These are phyloP conservation scores for Agraylea sexmaculata DNA, from an alignment of 1,140 invertebrate species.

Conservation along the genomic window DNA sequence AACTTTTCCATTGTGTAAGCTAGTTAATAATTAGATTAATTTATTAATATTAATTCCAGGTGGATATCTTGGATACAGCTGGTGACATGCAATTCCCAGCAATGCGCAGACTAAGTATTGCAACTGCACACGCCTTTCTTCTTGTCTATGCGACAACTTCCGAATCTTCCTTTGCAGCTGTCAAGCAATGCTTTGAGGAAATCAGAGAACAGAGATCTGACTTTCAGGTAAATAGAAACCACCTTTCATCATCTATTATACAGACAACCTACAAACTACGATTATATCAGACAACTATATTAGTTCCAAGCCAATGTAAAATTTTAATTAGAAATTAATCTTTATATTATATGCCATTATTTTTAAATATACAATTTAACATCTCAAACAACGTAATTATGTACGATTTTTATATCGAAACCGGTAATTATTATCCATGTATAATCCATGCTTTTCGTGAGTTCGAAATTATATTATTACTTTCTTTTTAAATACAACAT, in stretches of 20 bases:
- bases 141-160: constrained; percentile 80
- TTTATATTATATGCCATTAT: too few species aligned
- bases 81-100: constrained; percentile 80
- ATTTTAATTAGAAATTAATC: background rate
- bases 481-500: too few species aligned
- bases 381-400: too few species aligned
- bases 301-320: background rate
- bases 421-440: too few species aligned
- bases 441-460: too few species aligned
- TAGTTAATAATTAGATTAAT: too few species aligned
- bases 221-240: constrained; percentile 45
- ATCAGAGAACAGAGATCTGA: constrained; percentile 68
- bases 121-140: constrained; percentile 81
- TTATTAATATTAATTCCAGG: constrained; percentile 30
- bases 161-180: constrained; percentile 57
- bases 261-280: too few species aligned
- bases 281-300: background rate
- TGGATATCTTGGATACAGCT: constrained; percentile 81
- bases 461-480: too few species aligned
- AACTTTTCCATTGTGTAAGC: too few species aligned
- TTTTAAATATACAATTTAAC: too few species aligned
- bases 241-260: too few species aligned
- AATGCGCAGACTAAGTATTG: constrained; percentile 75
- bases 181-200: constrained; percentile 74
- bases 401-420: too few species aligned